Percentiles rank a stretch among this genome's conserved stretches.
Conservation (phyloP, 2,888 invertebrate genomes). For the Eurois occulta region DNA sequence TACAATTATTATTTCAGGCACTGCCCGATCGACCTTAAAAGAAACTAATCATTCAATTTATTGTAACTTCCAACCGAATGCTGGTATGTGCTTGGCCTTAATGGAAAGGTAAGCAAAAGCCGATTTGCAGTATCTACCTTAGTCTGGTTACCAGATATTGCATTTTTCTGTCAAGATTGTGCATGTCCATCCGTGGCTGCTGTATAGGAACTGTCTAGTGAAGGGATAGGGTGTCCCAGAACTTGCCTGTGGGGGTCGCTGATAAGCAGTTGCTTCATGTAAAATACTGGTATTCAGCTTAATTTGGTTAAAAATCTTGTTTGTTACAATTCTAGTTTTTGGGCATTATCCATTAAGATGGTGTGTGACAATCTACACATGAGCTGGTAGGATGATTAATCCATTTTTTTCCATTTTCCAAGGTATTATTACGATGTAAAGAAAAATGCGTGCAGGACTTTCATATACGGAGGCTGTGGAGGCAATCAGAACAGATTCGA, state of each 20-base stretch:
- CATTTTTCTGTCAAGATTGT: not conserved
- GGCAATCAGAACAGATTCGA: slow-evolving; percentile 80
- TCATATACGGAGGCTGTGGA: slow-evolving; percentile 82
- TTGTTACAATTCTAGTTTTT: not conserved
- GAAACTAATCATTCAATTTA: slow-evolving; percentile 41
- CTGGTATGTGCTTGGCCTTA: slow-evolving; percentile 76
- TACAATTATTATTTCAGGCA: slow-evolving; percentile 65
- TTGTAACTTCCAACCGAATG: slow-evolving; percentile 77
- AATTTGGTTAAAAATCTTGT: not conserved
- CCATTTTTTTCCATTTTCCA: not conserved
- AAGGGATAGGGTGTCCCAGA: not conserved
- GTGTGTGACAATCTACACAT: not conserved
- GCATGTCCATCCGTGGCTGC: not conserved
- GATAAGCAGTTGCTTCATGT: not conserved
- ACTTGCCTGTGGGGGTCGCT: no score
- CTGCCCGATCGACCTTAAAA: slow-evolving; percentile 62
- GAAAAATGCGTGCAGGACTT: slow-evolving; percentile 71
- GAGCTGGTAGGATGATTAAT: slow-evolving; percentile 3
- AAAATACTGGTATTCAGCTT: not conserved
- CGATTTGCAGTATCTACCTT: not conserved
- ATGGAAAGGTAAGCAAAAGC: slow-evolving; percentile 69
- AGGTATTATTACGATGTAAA: slow-evolving; percentile 80
- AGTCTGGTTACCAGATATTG: not conserved
- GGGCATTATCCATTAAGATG: not conserved
- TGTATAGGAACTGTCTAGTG: not conserved